Conservation (phyloP, 2,797 vertebrate species). For the Takifugu rubripes region DNA sequence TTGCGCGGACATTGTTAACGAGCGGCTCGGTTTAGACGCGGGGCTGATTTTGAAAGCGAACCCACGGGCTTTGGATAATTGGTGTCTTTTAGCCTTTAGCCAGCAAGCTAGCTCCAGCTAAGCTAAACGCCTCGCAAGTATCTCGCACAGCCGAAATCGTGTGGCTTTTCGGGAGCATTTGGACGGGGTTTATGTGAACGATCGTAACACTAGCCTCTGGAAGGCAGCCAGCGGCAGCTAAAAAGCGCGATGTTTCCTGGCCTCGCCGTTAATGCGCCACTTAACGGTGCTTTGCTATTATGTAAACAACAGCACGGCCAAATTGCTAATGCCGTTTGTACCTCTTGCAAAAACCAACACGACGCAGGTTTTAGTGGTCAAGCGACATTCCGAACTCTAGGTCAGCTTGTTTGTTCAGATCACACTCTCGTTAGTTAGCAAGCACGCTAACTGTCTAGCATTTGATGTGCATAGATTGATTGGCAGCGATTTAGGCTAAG, state of each 20-base stretch:
- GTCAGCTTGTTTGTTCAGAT: conserved; percentile 1
- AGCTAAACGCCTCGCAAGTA: conserved; percentile 42
- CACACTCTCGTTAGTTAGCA: conserved; percentile 24
- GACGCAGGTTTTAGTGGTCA: no score
- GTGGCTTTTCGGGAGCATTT: conserved; percentile 20
- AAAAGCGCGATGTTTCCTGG: conserved; percentile 51
- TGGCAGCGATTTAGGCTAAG: conserved; percentile 60
- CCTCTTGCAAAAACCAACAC: no score
- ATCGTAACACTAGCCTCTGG: conserved; percentile 2
- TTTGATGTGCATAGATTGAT: conserved; percentile 55
- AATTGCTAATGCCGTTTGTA: no score
- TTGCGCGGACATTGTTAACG: not conserved
- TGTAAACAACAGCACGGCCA: conserved; percentile 55
- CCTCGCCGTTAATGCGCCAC: conserved; percentile 63
- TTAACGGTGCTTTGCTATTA: conserved; percentile 55
- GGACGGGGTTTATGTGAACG: conserved; percentile 15
- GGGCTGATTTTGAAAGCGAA: conserved; percentile 38
- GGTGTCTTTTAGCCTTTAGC: conserved; percentile 51
- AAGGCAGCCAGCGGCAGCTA: conserved; percentile 27
- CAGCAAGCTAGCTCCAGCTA: conserved; percentile 50
- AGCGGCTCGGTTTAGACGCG: not conserved
- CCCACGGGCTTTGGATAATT: conserved; percentile 53
- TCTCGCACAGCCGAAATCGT: conserved; percentile 18
- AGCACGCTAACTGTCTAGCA: conserved; percentile 34
- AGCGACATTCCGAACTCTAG: not conserved